phyloP scores from a whole-genome alignment of 2,888 invertebrate genomes.

The Dioctria rufipes region DNA sequence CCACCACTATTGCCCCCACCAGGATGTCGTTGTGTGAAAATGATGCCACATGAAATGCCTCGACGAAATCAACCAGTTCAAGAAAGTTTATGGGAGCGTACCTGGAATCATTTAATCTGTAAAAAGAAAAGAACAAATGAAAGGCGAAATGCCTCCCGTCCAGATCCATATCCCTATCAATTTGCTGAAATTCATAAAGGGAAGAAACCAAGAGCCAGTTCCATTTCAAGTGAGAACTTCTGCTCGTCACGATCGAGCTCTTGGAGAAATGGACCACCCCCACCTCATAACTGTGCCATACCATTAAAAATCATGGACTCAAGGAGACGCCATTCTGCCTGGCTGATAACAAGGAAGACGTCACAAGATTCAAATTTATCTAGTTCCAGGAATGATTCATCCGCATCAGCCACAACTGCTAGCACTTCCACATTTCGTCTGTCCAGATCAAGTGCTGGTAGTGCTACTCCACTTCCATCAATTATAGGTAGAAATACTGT shows the following conservation, averaged over 20 bases:
- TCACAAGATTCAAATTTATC: conserved; percentile 94
- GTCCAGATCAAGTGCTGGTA: conserved; percentile 83
- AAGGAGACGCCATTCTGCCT: conserved; percentile 86
- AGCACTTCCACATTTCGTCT: conserved; percentile 92
- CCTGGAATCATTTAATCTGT: conserved; percentile 71
- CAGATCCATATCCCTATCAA: conserved; percentile 82
- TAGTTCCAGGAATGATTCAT: conserved; percentile 92
- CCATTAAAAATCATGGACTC: conserved; percentile 82
- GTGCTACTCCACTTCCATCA: conserved; percentile 73
- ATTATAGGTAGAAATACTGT: conserved; percentile 64
- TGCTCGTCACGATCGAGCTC: conserved; percentile 91
- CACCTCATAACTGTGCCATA: conserved; percentile 80
- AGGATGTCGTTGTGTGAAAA: conserved; percentile 73
- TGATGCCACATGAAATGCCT: conserved; percentile 70
- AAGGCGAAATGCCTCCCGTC: conserved; percentile 72
- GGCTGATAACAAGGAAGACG: conserved; percentile 92
- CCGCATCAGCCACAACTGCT: conserved; percentile 91
- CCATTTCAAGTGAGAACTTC: conserved; percentile 91
- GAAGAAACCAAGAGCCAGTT: conserved; percentile 84
- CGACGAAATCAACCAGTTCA: conserved; percentile 68
- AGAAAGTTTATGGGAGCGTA: conserved; percentile 65
- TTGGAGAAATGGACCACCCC: conserved; percentile 81
- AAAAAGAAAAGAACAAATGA: conserved; percentile 63
- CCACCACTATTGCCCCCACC: conserved; percentile 72
- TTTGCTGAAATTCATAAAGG: conserved; percentile 81